Evolutionary conservation across 1,140 invertebrate species (phyloP).

Genomic region (Amphibalanus amphitrite): DNA sequence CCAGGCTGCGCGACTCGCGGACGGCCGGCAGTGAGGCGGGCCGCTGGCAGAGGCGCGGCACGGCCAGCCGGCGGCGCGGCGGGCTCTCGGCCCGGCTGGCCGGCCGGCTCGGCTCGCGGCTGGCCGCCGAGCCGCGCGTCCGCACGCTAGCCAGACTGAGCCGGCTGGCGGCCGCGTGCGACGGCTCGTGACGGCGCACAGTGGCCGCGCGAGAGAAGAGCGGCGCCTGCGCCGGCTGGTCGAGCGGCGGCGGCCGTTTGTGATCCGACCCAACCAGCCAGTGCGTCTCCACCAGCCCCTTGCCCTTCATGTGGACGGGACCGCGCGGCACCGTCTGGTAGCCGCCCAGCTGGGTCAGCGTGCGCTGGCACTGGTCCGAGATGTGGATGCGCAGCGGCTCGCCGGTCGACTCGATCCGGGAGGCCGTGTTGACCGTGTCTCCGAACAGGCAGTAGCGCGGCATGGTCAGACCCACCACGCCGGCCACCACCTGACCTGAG

Average conservation of each 20-base stretch:
- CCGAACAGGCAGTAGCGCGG: constrained; percentile 69
- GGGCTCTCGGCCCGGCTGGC: background rate
- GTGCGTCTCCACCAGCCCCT: constrained; percentile 61
- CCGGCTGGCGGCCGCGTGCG: too few species aligned
- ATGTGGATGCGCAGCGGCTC: constrained; percentile 53
- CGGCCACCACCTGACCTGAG: background rate
- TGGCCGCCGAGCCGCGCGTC: background rate
- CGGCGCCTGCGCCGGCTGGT: background rate
- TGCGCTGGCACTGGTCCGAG: constrained; percentile 43
- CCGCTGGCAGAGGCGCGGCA: background rate
- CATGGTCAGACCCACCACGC: constrained; percentile 31
- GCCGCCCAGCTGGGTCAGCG: constrained; percentile 57
- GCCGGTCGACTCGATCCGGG: constrained; percentile 60
- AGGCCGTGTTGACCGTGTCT: constrained; percentile 83
- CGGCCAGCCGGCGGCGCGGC: background rate
- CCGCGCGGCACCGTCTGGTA: constrained; percentile 68
- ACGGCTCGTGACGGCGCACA: background rate
- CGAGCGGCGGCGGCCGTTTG: too few species aligned
- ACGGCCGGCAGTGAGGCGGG: background rate
- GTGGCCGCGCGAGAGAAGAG: background rate
- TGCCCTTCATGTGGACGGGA: constrained; percentile 65
- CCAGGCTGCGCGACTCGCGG: background rate
- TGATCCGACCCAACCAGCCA: constrained; percentile 40
- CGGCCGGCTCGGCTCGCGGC: too few species aligned
- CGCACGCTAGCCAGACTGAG: background rate